These are phyloP conservation scores for Craniophora ligustri DNA, from an alignment of 2,888 invertebrate genomes.

Conservation along the genomic window DNA sequence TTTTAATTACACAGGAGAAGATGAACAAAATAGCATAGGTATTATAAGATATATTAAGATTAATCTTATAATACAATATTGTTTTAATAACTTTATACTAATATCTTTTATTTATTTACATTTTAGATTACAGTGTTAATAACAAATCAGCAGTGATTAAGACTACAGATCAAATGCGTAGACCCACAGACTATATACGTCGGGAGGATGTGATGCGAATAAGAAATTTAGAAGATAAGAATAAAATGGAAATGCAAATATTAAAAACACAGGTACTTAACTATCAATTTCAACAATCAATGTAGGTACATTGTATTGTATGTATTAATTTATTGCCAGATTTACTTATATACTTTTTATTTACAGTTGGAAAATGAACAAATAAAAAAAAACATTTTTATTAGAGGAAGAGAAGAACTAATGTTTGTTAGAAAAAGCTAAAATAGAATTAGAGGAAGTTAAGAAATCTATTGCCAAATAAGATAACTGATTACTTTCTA, in stretches of 20 bases:
- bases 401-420: background rate
- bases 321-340: background rate
- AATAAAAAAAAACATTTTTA: background rate
- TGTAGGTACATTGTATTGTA: background rate
- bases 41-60: too few relatives aligned
- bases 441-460: background rate
- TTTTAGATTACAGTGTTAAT: background rate
- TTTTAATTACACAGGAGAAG: too few relatives aligned
- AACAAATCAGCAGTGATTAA: background rate
- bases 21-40: too few relatives aligned
- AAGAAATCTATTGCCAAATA: background rate
- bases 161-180: background rate
- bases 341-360: background rate
- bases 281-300: background rate
- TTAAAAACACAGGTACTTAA: conserved; percentile 12
- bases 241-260: conserved; percentile 12
- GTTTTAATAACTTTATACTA: background rate
- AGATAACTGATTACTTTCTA: background rate
- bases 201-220: conserved; percentile 8
- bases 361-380: conserved; percentile 1
- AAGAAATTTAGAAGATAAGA: conserved; percentile 6
- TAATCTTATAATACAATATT: background rate
- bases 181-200: conserved; percentile 7
- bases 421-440: background rate
- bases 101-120: too few relatives aligned